These are phyloP conservation scores for Paramacrobiotus metropolitanus DNA, from an alignment of 1,140 invertebrate genomes.

Conservation along the genomic window DNA sequence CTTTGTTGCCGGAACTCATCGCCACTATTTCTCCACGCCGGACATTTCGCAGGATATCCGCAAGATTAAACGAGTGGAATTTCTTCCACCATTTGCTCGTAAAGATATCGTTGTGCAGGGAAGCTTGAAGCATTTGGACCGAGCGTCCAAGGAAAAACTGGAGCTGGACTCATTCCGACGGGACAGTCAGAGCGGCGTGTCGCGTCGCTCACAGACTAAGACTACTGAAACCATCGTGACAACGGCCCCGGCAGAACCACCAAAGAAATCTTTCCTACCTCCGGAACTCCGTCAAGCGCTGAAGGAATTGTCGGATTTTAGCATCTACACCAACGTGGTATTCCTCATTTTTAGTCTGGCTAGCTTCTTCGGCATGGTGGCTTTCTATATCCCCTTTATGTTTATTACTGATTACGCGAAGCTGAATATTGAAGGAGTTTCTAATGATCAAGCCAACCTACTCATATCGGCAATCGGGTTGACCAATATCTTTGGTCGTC, in stretches of 20 bases:
- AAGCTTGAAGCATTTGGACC: not conserved
- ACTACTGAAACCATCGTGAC: not conserved
- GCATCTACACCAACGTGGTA: not conserved
- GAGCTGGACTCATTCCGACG: not conserved
- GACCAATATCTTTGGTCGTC: not conserved
- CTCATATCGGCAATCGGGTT: not conserved
- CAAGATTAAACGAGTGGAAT: not conserved
- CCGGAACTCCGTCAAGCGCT: not conserved
- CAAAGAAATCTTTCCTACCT: not conserved
- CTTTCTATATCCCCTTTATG: slow-evolving; percentile 1
- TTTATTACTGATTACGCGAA: not conserved
- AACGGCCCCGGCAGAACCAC: not conserved
- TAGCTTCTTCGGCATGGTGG: slow-evolving; percentile 1
- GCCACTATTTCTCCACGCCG: not conserved
- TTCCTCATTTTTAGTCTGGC: slow-evolving; percentile 1
- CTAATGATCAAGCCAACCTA: not conserved
- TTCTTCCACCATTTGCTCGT: not conserved
- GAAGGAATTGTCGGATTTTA: not conserved
- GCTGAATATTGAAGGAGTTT: not conserved
- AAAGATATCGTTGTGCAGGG: not conserved
- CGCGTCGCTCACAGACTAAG: not conserved
- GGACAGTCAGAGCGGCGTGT: not conserved
- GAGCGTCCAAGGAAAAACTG: not conserved
- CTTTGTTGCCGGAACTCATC: not conserved
- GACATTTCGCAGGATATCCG: not conserved